Evolutionary conservation across 2,797 vertebrate species (phyloP).

Genomic region (Rhodeus uyekii): DNA sequence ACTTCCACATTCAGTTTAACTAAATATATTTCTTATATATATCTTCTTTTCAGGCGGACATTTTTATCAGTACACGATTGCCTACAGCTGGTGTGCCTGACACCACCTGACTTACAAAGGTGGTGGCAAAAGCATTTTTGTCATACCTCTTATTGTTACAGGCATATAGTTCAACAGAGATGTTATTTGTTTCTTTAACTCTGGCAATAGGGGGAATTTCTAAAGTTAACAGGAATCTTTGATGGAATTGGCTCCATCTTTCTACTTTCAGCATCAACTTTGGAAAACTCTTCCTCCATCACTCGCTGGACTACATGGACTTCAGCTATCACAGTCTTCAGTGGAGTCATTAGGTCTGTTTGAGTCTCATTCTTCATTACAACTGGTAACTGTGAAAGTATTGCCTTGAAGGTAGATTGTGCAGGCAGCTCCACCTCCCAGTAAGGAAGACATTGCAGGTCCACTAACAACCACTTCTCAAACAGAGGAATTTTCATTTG

Average conservation of each 20-base stretch:
- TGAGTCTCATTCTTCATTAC: background rate
- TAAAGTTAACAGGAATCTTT: background rate
- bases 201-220: background rate
- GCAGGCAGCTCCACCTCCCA: background rate
- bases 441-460: background rate
- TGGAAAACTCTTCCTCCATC: background rate
- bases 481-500: background rate
- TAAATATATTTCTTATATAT: too few species aligned
- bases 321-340: background rate
- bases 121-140: background rate
- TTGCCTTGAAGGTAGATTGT: background rate
- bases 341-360: background rate
- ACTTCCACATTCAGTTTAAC: too few species aligned
- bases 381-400: too few species aligned
- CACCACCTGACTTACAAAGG: background rate
- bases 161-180: too few species aligned
- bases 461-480: background rate
- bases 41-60: background rate
- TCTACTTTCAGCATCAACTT: background rate
- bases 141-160: conserved; percentile 6
- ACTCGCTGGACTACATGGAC: background rate
- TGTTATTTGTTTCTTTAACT: background rate
- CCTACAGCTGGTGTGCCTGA: too few species aligned
- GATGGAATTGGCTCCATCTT: background rate
- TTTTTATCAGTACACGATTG: background rate